Base-by-base conservation (phyloP, 2,888 invertebrate genomes). In the Apamea anceps region DNA sequence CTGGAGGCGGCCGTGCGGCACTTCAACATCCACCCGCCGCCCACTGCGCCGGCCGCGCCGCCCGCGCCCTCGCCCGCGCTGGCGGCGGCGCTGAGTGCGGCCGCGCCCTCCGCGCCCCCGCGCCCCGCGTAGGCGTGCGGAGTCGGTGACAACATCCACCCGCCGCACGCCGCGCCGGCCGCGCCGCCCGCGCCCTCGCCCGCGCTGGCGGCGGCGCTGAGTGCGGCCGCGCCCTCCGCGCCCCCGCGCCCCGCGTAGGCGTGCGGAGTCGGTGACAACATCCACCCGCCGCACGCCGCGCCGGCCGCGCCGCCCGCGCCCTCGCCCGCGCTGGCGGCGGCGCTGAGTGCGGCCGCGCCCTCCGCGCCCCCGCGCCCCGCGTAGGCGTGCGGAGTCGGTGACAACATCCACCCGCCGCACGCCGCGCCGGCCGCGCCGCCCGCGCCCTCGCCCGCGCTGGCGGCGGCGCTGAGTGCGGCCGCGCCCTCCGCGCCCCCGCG, bases 1-100 rank as follows among this genome's bases (percentile, higher is more conserved):
- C 96, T 99, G 78, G 99, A 99, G 94, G 98, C 99, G 48, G 99
- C 99, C 37, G 97, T 99, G 89, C 98, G 99, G 91, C 99, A 99
- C 97, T 99, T 99, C 96, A 99, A 98, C 96, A 98, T 99, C 93
- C 99, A 86, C 88, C 92, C 54, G 90, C 91, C 75, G 45, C 78
- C 90, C 67, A 72, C 89, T 88, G 45, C 85, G 63, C 68, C 60
- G 54, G 65, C 82, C 18, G 75, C 75, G 66, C 60, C 79, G 51
- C 77, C 79, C 70, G 63, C 79, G 84, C 81, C 78, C 80, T 15
- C 62, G n/a, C 80, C 54, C 73, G 63, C 32, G 57, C 68, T 71
- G 21, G 21, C 60, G 18, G 48, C 79, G 13, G 57, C 79, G 21
- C 68, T 79, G 0, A 45, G 37, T 12, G 80, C 67, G 45, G 28